Percentiles rank a stretch among this genome's conserved stretches.
Evolutionary conservation across 2,888 invertebrate species (phyloP).

Genomic region (Lampropteryx suffumata): DNA sequence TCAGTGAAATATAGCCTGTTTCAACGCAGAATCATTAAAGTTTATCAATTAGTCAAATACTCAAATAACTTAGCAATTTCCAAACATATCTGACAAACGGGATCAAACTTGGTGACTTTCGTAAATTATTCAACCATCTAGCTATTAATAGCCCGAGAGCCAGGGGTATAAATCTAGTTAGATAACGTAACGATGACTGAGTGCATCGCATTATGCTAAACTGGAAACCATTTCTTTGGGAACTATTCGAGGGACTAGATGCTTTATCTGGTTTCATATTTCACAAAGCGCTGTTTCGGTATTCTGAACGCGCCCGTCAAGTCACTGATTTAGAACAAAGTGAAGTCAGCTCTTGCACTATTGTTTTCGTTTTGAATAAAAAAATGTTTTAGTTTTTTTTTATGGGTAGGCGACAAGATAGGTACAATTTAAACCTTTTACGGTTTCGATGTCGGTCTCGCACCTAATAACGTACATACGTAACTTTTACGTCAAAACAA

Average conservation of each 20-base stretch:
- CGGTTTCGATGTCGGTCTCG: too few relatives aligned
- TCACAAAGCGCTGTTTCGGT: conserved; percentile 50
- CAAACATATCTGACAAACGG: conserved; percentile 40
- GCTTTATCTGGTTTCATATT: conserved; percentile 65
- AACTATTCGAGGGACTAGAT: conserved; percentile 61
- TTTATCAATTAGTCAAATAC: conserved; percentile 21
- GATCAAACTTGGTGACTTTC: conserved; percentile 35
- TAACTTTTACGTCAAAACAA: too few relatives aligned
- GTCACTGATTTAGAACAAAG: conserved; percentile 39
- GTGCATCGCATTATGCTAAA: conserved; percentile 68
- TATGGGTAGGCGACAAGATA: too few relatives aligned
- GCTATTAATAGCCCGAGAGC: conserved; percentile 52
- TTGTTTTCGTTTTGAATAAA: conserved; percentile 15
- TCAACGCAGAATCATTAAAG: conserved; percentile 6
- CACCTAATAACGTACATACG: too few relatives aligned
- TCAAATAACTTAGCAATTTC: conserved; percentile 33
- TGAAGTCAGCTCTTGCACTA: conserved; percentile 24
- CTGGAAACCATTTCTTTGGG: conserved; percentile 61
- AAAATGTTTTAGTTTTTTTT: background rate
- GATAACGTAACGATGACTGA: conserved; percentile 72
- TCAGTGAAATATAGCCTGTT: conserved; percentile 2
- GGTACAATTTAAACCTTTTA: too few relatives aligned
- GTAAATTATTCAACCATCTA: conserved; percentile 47
- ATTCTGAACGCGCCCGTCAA: conserved; percentile 39
- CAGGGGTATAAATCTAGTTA: conserved; percentile 60